Evolutionary conservation across 2,113 vertebrate genomes (phyloP).

Genomic region (Odocoileus hemionus): DNA sequence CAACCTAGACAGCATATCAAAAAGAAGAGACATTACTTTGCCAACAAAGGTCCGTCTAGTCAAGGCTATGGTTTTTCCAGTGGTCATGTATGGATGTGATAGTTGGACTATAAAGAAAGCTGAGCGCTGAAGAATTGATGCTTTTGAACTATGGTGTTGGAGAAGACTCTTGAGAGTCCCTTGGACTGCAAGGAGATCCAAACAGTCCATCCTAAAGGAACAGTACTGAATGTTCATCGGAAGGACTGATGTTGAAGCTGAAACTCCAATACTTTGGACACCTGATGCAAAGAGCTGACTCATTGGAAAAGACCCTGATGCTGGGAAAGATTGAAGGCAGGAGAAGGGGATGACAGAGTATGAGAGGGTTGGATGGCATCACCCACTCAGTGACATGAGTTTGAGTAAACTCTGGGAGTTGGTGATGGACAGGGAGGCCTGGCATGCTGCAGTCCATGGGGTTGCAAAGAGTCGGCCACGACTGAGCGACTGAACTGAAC

Average conservation of each 20-base stretch:
- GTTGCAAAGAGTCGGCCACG: background rate
- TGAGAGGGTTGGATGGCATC: background rate
- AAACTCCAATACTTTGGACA: too few relatives aligned
- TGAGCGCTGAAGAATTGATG: rapidly evolving
- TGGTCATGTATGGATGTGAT: background rate
- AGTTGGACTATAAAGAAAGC: background rate
- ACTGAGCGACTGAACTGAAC: background rate
- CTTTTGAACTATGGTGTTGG: background rate
- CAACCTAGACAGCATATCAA: background rate
- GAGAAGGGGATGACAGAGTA: background rate
- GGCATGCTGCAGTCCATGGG: background rate
- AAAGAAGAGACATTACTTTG: background rate
- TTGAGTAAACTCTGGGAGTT: background rate
- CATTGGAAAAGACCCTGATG: too few relatives aligned
- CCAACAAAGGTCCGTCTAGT: background rate
- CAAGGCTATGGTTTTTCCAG: background rate
- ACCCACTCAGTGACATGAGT: background rate
- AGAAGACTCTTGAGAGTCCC: background rate
- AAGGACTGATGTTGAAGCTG: too few relatives aligned
- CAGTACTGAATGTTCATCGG: background rate
- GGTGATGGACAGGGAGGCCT: background rate
- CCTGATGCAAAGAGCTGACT: too few relatives aligned
- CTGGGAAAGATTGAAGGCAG: too few relatives aligned
- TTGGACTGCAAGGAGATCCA: background rate
- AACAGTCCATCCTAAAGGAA: background rate